Evolutionary conservation across 37 sponge, comb jelly and placozoan species (phyloP).

Genomic region (Dysidea cf. avara): DNA sequence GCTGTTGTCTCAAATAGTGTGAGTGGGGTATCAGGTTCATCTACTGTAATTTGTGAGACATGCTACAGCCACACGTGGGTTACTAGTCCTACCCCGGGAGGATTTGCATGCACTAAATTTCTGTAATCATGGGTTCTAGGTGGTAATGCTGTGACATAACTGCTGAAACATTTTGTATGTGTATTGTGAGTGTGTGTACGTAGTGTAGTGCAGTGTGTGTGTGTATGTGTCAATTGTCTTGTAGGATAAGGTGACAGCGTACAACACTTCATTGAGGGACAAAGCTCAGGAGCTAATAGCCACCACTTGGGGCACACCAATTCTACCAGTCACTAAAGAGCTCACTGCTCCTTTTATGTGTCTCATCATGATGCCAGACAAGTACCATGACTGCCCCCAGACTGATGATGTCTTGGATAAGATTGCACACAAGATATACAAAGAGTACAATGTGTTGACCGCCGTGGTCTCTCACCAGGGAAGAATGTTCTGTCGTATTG

Average conservation of each 20-base stretch:
- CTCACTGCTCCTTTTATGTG: constrained; percentile 45
- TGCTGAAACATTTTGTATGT: too few species aligned
- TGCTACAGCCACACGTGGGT: too few species aligned
- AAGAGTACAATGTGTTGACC: constrained; percentile 17
- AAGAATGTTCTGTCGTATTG: constrained; percentile 26
- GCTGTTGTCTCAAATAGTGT: too few species aligned
- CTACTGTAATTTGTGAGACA: too few species aligned
- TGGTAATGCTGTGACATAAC: too few species aligned
- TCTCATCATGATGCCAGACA: constrained; percentile 36
- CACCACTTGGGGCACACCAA: not conserved
- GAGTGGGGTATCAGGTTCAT: too few species aligned
- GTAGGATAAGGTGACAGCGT: constrained; percentile 26
- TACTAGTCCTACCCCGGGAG: too few species aligned
- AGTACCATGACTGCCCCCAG: constrained; percentile 20
- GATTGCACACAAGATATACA: not conserved
- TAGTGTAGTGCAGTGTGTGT: too few species aligned
- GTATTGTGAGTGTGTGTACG: too few species aligned
- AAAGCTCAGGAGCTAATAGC: constrained; percentile 46
- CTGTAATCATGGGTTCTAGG: too few species aligned
- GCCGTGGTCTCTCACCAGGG: constrained; percentile 3
- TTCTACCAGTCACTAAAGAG: constrained; percentile 27
- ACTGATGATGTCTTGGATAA: not conserved
- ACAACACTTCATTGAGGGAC: constrained; percentile 18
- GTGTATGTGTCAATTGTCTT: too few species aligned
- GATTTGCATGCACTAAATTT: too few species aligned